Evolutionary conservation across 2,888 invertebrate genomes (phyloP).

Genomic region (Scaptomyza parva): DNA sequence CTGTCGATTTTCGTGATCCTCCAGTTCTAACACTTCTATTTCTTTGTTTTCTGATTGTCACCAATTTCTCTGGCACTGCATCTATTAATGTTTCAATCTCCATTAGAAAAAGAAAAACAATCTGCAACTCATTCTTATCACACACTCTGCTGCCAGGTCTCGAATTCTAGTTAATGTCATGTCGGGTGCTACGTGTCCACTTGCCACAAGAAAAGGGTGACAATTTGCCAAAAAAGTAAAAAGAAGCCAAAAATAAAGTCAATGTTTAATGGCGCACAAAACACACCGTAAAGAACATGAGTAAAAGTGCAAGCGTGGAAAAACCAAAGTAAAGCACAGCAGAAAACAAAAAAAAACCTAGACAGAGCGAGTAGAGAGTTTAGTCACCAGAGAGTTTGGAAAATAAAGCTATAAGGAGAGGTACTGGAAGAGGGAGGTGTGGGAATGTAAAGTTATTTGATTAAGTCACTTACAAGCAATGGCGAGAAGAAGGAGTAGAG

Average conservation of each 20-base stretch:
- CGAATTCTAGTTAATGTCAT: slow-evolving; percentile 55
- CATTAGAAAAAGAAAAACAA: slow-evolving; percentile 9
- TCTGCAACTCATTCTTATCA: slow-evolving; percentile 14
- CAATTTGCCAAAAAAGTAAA: slow-evolving; percentile 58
- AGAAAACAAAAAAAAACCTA: neutral
- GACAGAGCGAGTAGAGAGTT: slow-evolving; percentile 2
- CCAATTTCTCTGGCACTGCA: neutral
- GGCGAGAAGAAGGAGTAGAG: slow-evolving; percentile 6
- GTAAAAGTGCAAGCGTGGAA: slow-evolving; percentile 37
- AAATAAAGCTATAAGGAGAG: neutral
- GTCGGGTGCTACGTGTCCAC: slow-evolving; percentile 58
- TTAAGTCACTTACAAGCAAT: slow-evolving; percentile 75
- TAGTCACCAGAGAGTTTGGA: neutral
- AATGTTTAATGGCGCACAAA: slow-evolving; percentile 78
- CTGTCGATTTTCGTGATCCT: no score
- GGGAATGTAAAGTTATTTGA: slow-evolving; percentile 77
- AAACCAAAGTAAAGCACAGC: slow-evolving; percentile 25
- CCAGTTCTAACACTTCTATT: neutral
- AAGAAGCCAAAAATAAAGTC: slow-evolving; percentile 69
- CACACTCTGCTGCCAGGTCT: slow-evolving; percentile 19
- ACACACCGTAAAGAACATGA: slow-evolving; percentile 61
- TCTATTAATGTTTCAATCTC: slow-evolving; percentile 13
- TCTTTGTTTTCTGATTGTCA: no score
- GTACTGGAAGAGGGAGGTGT: slow-evolving; percentile 29
- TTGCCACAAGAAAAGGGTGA: slow-evolving; percentile 42